Evolutionary conservation across 2,113 vertebrate species (phyloP), one percentile per base, ranked within the genome.

Genomic region (Pseudopipra pipra): DNA sequence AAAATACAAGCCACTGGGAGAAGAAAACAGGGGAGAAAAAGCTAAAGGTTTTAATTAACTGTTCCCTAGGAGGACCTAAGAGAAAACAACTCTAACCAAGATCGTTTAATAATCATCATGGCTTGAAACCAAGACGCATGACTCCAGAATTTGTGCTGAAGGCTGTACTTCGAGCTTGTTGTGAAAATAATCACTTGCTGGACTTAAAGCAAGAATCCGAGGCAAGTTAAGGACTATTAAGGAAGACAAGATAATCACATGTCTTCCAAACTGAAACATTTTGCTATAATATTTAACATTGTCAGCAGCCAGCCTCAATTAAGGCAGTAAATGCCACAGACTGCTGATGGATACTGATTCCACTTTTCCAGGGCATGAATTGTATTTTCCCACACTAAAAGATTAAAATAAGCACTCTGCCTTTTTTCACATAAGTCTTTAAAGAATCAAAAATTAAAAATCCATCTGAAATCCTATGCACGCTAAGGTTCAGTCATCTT

Each of bases 31-130:
- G 23, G 11, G 16, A 71, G 39, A 41, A 87, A 63, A 89, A 31
- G 30, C 81, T 88, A 78, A 91, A 87, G 77, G 84, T 87, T 96
- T 96, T 67, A 85, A 92, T 85, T 89, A 95, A 61, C 41, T 85
- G 84, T 68, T 87, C 79, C 55, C 75, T 81, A 44, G 52, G 56
- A 90, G 1, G 1, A 74, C 27, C 14, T 21, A 49, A 78, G 46
- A 87, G 63, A 81, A 96, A 96, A 92, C 73, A 86, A 37, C 58
- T 61, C 33, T 59, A 93, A 71, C 56, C 31, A 52, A 33, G 35
- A 85, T 44, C 1, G 0, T 68, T 68, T 78, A 90, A 84, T 76
- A 70, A 90, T 74, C 67, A 72, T 14, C 25, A 33, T 63, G 85
- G 68, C 93, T 91, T 71, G 15, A 87, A 89, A 81, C 44, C 66